Percentiles rank a stretch among this genome's conserved stretches.
Evolutionary conservation across 1,140 invertebrate genomes (phyloP).

Genomic region (Procambarus virginalis): DNA sequence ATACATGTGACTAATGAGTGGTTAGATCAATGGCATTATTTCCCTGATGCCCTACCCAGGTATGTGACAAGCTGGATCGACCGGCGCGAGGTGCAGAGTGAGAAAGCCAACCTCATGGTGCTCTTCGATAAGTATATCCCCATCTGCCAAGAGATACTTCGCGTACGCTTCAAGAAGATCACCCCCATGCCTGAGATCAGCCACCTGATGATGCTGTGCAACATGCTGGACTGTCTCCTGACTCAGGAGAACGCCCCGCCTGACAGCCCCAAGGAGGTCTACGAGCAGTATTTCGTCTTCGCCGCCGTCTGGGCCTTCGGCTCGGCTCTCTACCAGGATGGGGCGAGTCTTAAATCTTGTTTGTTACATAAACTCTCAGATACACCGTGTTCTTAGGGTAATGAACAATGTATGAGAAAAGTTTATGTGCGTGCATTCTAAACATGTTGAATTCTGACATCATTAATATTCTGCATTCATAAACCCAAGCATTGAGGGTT

Average conservation of each 20-base stretch:
- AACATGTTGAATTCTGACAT: too few relatives aligned
- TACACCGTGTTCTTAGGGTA: too few relatives aligned
- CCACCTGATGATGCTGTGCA: constrained; percentile 94
- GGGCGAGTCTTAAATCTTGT: constrained; percentile 77
- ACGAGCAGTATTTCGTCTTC: constrained; percentile 97
- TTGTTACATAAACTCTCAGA: too few relatives aligned
- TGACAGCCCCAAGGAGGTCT: constrained; percentile 95
- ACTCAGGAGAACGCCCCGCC: constrained; percentile 87
- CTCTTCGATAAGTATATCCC: constrained; percentile 98
- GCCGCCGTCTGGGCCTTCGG: constrained; percentile 97
- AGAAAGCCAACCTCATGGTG: constrained; percentile 89
- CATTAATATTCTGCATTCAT: too few relatives aligned
- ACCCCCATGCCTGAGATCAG: constrained; percentile 95
- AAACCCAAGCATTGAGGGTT: too few relatives aligned
- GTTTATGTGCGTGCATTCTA: too few relatives aligned
- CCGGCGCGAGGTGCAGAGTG: constrained; percentile 81
- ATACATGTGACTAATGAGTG: too few relatives aligned
- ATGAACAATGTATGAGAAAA: too few relatives aligned
- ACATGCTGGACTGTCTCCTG: constrained; percentile 89
- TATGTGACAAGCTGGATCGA: constrained; percentile 97
- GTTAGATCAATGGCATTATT: too few relatives aligned
- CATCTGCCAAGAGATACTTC: constrained; percentile 88
- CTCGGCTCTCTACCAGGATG: constrained; percentile 94
- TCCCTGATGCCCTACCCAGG: constrained; percentile 73
- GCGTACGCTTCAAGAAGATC: constrained; percentile 93